These are phyloP conservation scores for Xestia rhomboidea DNA, from an alignment of 2,888 invertebrate genomes.

Conservation along the genomic window DNA sequence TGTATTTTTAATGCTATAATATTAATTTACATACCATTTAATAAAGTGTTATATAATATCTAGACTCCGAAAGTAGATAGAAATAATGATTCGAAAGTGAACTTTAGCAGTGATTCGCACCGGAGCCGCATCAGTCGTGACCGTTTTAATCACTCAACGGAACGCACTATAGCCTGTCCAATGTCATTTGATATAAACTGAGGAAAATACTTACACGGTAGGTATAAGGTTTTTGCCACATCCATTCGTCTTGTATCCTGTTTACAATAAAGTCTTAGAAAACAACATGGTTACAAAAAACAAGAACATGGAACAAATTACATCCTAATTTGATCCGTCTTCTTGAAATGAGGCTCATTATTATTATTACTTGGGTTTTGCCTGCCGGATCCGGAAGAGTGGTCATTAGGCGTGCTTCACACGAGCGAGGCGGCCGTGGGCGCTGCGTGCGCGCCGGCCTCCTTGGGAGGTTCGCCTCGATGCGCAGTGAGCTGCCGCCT, in stretches of 20 bases:
- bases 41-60: slow-evolving; percentile 43
- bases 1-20: slow-evolving; percentile 36
- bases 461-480: slow-evolving; percentile 64
- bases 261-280: slow-evolving; percentile 13
- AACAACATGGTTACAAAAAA: slow-evolving; percentile 7
- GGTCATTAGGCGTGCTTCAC: slow-evolving; percentile 60
- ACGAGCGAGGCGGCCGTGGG: slow-evolving; percentile 59
- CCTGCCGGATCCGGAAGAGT: slow-evolving; percentile 68
- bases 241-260: slow-evolving; percentile 19
- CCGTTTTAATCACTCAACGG: slow-evolving; percentile 77
- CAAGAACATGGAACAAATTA: slow-evolving; percentile 35
- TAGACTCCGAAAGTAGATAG: slow-evolving; percentile 48
- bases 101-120: slow-evolving; percentile 69
- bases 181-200: slow-evolving; percentile 70
- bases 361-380: slow-evolving; percentile 61
- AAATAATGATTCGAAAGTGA: slow-evolving; percentile 67
- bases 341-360: slow-evolving; percentile 52
- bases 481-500: slow-evolving; percentile 61
- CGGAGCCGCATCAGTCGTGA: slow-evolving; percentile 74
- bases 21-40: slow-evolving; percentile 37
- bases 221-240: slow-evolving; percentile 21
- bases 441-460: slow-evolving; percentile 58
- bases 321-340: slow-evolving; percentile 48
- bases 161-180: slow-evolving; percentile 74
- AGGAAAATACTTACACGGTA: slow-evolving; percentile 23